phyloP scores from a whole-genome alignment of 2,797 vertebrate species.

The Chanos chanos region DNA sequence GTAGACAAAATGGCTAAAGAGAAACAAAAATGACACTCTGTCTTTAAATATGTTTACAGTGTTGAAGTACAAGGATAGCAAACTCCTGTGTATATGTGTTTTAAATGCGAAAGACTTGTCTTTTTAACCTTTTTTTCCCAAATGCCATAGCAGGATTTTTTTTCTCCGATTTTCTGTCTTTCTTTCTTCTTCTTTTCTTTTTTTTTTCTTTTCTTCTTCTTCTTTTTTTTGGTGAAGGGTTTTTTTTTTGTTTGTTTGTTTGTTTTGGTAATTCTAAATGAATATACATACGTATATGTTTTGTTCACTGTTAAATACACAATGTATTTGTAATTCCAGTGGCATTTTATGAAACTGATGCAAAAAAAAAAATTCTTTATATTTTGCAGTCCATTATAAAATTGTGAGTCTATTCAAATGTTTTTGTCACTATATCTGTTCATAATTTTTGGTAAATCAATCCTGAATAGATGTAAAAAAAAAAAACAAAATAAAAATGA shows the following conservation, averaged over 20 bases:
- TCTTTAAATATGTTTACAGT: constrained; percentile 99
- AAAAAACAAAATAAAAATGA: constrained; percentile 44
- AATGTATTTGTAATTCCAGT: constrained; percentile 93
- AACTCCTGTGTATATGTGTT: constrained; percentile 96
- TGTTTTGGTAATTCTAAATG: constrained; percentile 71
- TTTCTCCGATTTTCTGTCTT: constrained; percentile 74
- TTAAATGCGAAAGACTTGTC: constrained; percentile 84
- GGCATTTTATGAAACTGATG: constrained; percentile 89
- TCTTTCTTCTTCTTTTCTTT: constrained; percentile 68
- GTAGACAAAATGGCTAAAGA: constrained; percentile 70
- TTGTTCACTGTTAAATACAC: constrained; percentile 91
- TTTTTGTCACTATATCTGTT: constrained; percentile 84
- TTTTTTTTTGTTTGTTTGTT: constrained; percentile 82
- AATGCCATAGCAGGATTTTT: constrained; percentile 89
- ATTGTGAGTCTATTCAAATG: constrained; percentile 87
- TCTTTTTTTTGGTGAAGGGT: constrained; percentile 87
- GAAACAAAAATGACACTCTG: constrained; percentile 82
- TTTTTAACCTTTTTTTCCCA: constrained; percentile 83
- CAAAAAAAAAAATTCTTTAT: constrained; percentile 73
- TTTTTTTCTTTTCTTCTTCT: constrained; percentile 59
- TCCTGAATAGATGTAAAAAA: constrained; percentile 89
- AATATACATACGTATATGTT: constrained; percentile 66
- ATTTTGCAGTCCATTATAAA: constrained; percentile 86
- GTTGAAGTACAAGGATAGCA: constrained; percentile 96
- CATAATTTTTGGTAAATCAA: constrained; percentile 89